Base-by-base conservation (phyloP, 2,113 vertebrate genomes). In the Trematomus loennbergii region DNA sequence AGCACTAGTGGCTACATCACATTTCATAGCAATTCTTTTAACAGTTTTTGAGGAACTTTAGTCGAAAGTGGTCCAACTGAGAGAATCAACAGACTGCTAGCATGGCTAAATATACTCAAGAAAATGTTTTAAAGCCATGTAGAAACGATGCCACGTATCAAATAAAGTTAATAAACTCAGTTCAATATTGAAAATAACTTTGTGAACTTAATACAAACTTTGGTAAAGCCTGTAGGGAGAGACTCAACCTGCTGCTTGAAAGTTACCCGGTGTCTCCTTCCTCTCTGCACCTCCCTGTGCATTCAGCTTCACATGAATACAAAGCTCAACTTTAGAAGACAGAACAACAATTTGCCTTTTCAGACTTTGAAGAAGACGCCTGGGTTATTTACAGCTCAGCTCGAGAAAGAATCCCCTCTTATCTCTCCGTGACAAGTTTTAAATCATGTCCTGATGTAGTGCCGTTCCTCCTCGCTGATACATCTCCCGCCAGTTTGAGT, bases 381-480 rank as follows among this genome's bases (percentile, higher is more conserved):
- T 73, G 29, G 33, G 74, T 78, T 90, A 90, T 92, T 91, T 90
- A 87, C 49, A 40, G 81, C 90, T 58, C 73, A 58, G 69, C 76
- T 69, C 65, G 57, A 73, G 52, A 40, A 40, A 63, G 79, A 78
- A 57, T 5, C 16, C 15, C 3, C 3, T 75, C 48, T 75, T 82
- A 86, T 85, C 57, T 1, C 75, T 53, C 9, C 2, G 36, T 64
- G 81, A 81, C 79, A 54, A 75, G 69, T 79, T 40, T 81, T 81
- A 81, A 89, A 82, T 85, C 66, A 60, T 8, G 0, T 40, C 12
- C 72, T 78, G 84, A 86, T 78, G 84, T 73, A 76, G 25, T 36
- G 66, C 57, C 0, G 18, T 60, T 84, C 67, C 72, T 43, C 67
- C 46, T 50, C 36, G 7, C 65, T 45, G 67, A 64, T 66, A 46